These are phyloP conservation scores for Haliclystus octoradiatus DNA, from an alignment of 30 jellyfish, hydroid and myxozoan genomes.

Conservation along the genomic window DNA sequence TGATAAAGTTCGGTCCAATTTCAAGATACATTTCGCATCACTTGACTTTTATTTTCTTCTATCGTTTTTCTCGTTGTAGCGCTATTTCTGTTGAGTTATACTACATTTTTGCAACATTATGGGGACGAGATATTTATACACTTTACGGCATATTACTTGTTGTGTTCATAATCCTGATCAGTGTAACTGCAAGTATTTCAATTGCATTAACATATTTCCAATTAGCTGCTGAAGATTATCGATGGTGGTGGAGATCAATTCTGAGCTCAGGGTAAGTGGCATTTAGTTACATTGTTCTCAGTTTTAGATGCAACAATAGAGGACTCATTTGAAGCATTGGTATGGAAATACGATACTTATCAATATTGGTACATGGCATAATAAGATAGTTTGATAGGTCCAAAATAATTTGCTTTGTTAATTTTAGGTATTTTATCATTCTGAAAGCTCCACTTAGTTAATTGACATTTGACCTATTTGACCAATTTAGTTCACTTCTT, in stretches of 20 bases:
- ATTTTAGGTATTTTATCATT: too few species aligned
- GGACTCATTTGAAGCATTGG: background rate
- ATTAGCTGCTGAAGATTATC: slow-evolving; percentile 85
- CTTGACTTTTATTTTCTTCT: background rate
- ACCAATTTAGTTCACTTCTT: too few species aligned
- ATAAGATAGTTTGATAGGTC: too few species aligned
- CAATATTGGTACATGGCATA: too few species aligned
- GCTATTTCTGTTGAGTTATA: slow-evolving; percentile 85
- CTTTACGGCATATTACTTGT: slow-evolving; percentile 71
- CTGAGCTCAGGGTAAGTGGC: slow-evolving; percentile 67
- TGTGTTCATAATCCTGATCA: slow-evolving; percentile 61
- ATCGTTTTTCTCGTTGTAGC: slow-evolving; percentile 14
- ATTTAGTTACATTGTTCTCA: background rate
- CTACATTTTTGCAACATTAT: slow-evolving; percentile 73
- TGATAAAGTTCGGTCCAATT: background rate
- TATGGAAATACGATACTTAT: too few species aligned
- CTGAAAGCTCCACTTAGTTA: too few species aligned
- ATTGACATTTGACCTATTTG: too few species aligned
- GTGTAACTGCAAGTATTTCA: slow-evolving; percentile 87
- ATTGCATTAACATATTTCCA: slow-evolving; percentile 85
- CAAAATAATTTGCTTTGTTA: too few species aligned
- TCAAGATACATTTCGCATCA: background rate
- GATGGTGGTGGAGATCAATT: slow-evolving; percentile 95
- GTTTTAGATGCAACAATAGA: background rate
- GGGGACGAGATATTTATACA: slow-evolving; percentile 93